phyloP scores from a whole-genome alignment of 2,888 invertebrate species.

The Andrena bicolor region DNA sequence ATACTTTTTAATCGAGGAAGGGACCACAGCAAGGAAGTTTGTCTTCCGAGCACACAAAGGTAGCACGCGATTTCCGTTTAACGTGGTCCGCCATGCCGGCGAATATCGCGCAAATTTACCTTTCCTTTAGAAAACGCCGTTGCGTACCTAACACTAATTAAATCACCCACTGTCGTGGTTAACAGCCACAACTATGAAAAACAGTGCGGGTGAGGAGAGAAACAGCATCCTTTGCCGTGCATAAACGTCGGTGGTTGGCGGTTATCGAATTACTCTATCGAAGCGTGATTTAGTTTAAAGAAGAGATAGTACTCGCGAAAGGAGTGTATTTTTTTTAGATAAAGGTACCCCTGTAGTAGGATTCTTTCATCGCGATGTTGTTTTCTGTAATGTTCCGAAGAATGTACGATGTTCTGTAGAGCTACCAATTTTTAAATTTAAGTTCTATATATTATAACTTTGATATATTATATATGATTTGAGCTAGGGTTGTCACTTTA shows the following conservation, averaged over 20 bases:
- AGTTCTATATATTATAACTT: neutral
- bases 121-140: constrained; percentile 53
- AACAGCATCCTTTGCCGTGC: constrained; percentile 11
- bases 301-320: neutral
- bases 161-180: constrained; percentile 36
- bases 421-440: neutral
- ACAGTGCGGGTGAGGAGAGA: constrained; percentile 1
- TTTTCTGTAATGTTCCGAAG: neutral
- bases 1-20: no score
- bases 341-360: neutral
- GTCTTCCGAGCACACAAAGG: neutral
- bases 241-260: constrained; percentile 7
- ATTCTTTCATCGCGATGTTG: neutral
- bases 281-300: constrained; percentile 17
- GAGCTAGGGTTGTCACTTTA: no score
- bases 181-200: constrained; percentile 1
- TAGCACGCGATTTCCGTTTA: constrained; percentile 26
- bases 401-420: neutral
- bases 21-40: neutral
- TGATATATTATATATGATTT: neutral
- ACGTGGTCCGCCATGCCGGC: constrained; percentile 28
- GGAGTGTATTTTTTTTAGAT: neutral
- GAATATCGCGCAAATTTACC: constrained; percentile 28
- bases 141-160: constrained; percentile 49
- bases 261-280: constrained; percentile 58